Base-by-base conservation (phyloP, 2,888 invertebrate species). In the Lasioglossum villosulum region DNA sequence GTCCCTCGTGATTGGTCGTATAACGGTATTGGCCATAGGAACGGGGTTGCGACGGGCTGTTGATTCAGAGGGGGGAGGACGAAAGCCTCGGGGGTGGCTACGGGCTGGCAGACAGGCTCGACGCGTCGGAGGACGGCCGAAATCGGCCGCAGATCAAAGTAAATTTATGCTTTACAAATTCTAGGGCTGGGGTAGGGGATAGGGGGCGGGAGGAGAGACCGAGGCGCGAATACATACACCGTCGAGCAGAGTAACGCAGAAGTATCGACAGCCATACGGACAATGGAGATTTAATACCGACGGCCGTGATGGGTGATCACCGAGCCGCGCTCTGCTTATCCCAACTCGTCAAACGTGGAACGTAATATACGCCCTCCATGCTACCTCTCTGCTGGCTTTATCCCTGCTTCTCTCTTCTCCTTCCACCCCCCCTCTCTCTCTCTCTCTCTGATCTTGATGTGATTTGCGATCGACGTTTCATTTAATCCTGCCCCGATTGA, bases 101-200 rank as follows among this genome's bases (percentile, higher is more conserved):
- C 39, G 45, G 34, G 75, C n/a, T 79, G 73, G 48, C 70, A 48
- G 59, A 30, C 37, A 12, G 19, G 34, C 34, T 34, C 48, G 52
- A 48, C 72, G 23, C 27, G 16, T 39, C 59, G 42, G 12, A 68
- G 70, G 27, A n/a, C 37, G 6, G 39, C 23, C n/a, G n/a, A 75
- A 52, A 76, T 78, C 66, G 66, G 76, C 52, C 48, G 23, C 78
- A 79, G 83, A 89, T 87, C 80, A 82, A 85, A 85, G 89, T 52
- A 75, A 90, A 90, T 87, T 90, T 89, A 83, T 80, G 78, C 84
- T 78, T 82, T 83, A 76, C 79, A 79, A 87, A 85, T 82, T 78
- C 73, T 56, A 72, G 63, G 63, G 42, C 48, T 14, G 48, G 23
- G 8, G 6, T 6, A 19, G 23, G 48, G 48, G 8, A 8, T 6